Conservation (phyloP, 1,140 invertebrate genomes). For the Neotoxoptera formosana region DNA sequence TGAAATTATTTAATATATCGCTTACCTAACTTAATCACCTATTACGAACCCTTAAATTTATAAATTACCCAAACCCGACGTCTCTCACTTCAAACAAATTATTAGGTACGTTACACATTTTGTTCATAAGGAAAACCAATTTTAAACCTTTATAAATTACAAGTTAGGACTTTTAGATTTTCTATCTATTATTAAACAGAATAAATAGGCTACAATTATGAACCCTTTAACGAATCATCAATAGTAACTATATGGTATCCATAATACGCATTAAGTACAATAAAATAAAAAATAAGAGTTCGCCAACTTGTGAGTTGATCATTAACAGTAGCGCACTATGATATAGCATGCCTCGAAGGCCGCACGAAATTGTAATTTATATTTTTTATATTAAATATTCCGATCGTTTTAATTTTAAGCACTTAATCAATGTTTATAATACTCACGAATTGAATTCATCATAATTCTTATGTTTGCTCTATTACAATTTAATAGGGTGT, state of each 20-base stretch:
- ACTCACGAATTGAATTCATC: constrained; percentile 14
- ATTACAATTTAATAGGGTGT: neutral
- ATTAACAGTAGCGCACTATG: neutral
- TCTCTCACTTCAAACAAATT: neutral
- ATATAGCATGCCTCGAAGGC: neutral
- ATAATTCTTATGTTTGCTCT: neutral
- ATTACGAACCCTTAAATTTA: neutral
- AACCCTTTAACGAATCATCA: neutral
- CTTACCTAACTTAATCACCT: neutral
- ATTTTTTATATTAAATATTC: neutral
- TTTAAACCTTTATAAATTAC: neutral
- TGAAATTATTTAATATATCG: neutral
- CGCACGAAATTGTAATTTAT: constrained; percentile 8
- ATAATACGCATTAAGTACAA: neutral
- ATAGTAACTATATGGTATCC: neutral
- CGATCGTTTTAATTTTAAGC: neutral
- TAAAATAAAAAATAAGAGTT: neutral
- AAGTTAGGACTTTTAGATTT: neutral
- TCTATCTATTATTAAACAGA: neutral
- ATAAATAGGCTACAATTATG: neutral
- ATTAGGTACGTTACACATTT: neutral
- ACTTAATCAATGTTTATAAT: constrained; percentile 4
- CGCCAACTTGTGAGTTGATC: neutral
- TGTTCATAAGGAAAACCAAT: neutral
- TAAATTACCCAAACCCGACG: neutral